Base-by-base conservation (phyloP, 2,113 vertebrate species). In the Poeciliopsis prolifica region DNA sequence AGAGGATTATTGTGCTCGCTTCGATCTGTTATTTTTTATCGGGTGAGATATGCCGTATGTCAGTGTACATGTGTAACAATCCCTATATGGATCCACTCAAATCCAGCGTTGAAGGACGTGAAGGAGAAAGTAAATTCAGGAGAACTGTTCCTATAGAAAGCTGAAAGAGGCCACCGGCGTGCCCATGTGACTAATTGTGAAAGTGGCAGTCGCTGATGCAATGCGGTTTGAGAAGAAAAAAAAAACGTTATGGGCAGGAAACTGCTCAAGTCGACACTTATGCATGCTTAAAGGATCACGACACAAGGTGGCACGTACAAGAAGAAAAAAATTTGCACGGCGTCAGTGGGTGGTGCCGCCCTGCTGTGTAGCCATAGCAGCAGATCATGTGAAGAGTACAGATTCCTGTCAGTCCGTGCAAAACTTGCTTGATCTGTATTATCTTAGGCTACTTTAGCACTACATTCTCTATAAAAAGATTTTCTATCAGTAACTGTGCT, bases 351-450 rank as follows among this genome's bases (percentile, higher is more conserved):
- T 70, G 79, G 88, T 62, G 33, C 12, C 1, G 79, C 58, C 81
- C 86, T 64, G 58, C 83, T 76, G 40, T 68, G 82, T 87, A 67
- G 69, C 87, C 83, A 85, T 80, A 70, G 85, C 42, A 83, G 87
- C 86, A 68, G 72, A 62, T 80, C 61, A 75, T 58, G 68, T 70
- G 37, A 28, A 1, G 64, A 74, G 69, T 5, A 54, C n/a, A 48
- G 48, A 64, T 66, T 68, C 5, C 30, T 26, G 30, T 44, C 4
- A 26, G 35, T 76, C 78, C 5, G 0, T 76, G 37, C 35, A 40
- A 65, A 60, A 76, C 51, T 9, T n/a, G 33, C 74, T 69, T 42
- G 1, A 63, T 13, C n/a, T 2, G 48, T 58, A 17, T 70, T 44
- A 33, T 60, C 29, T 33, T 1, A 22, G 10, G 22, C 28, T 12